Conservation (phyloP, 2,797 vertebrate genomes). For the Pipistrellus nathusii region DNA sequence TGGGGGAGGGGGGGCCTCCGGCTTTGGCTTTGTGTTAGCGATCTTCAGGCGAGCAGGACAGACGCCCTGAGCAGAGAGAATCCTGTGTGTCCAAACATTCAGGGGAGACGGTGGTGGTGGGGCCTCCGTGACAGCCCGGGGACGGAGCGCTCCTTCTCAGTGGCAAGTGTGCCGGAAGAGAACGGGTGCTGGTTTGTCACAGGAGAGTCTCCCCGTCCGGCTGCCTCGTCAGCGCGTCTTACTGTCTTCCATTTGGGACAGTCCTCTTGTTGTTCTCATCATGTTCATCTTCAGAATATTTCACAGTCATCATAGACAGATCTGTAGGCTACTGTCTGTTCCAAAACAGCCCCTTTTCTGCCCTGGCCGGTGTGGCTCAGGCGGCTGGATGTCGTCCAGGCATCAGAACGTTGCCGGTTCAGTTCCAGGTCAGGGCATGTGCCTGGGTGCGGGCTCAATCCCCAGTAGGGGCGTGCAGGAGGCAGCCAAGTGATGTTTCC, state of each 20-base stretch:
- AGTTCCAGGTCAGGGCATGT: background rate
- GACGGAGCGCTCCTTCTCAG: background rate
- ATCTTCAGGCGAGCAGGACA: background rate
- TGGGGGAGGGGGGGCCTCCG: background rate
- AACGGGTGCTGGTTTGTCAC: background rate
- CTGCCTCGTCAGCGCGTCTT: background rate
- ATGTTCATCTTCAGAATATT: background rate
- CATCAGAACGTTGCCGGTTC: background rate
- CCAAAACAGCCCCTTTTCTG: background rate
- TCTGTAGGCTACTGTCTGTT: background rate
- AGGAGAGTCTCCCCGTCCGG: background rate
- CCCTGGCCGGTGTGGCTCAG: background rate
- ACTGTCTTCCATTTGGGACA: background rate
- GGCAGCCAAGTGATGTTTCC: rapidly evolving
- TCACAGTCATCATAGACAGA: background rate
- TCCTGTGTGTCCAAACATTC: background rate
- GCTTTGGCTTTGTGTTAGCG: constrained; percentile 6
- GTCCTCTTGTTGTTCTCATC: constrained; percentile 24
- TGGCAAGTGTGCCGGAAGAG: background rate
- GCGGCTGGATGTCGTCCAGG: rapidly evolving
- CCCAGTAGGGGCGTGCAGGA: background rate
- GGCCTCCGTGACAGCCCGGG: background rate
- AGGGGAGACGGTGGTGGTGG: background rate
- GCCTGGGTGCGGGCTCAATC: background rate
- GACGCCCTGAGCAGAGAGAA: background rate